A percentile compares a stretch with the other conserved stretches of the same genome.
phyloP scores from a whole-genome alignment of 2,797 vertebrate genomes.

The Labroides dimidiatus region DNA sequence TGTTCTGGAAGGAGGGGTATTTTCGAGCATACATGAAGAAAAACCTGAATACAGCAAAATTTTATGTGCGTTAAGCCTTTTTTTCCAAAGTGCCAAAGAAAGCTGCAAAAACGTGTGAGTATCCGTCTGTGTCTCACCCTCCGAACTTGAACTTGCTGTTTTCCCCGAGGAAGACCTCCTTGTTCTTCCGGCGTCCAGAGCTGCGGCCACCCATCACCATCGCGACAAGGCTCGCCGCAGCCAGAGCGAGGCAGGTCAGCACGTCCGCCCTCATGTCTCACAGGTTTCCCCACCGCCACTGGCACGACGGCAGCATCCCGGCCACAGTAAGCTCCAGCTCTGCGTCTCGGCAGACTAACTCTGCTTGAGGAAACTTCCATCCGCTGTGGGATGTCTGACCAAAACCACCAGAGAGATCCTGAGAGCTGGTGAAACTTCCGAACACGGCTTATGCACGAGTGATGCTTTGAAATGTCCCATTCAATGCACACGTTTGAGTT shows the following conservation, averaged over 20 bases:
- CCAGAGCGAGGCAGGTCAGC: conserved; percentile 80
- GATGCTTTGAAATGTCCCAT: not conserved
- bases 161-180: conserved; percentile 82
- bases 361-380: conserved; percentile 35
- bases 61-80: too few relatives aligned
- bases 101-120: conserved; percentile 2
- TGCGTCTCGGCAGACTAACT: conserved; percentile 30
- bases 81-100: too few relatives aligned
- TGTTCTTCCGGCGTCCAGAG: conserved; percentile 80
- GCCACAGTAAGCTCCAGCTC: conserved; percentile 14
- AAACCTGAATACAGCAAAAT: too few relatives aligned
- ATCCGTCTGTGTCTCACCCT: conserved; percentile 74
- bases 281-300: conserved; percentile 30
- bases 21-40: too few relatives aligned
- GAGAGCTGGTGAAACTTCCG: not conserved
- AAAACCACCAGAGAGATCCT: conserved; percentile 11
- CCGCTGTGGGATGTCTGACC: conserved; percentile 18
- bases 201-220: conserved; percentile 67
- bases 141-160: conserved; percentile 83
- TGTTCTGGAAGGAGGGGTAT: too few relatives aligned
- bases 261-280: conserved; percentile 80
- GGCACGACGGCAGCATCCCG: conserved; percentile 43
- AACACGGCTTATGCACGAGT: not conserved
- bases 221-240: conserved; percentile 76
- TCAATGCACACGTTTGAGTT: not conserved